Conservation (phyloP, 2,888 invertebrate genomes). For the Margaritifera margaritifera region DNA sequence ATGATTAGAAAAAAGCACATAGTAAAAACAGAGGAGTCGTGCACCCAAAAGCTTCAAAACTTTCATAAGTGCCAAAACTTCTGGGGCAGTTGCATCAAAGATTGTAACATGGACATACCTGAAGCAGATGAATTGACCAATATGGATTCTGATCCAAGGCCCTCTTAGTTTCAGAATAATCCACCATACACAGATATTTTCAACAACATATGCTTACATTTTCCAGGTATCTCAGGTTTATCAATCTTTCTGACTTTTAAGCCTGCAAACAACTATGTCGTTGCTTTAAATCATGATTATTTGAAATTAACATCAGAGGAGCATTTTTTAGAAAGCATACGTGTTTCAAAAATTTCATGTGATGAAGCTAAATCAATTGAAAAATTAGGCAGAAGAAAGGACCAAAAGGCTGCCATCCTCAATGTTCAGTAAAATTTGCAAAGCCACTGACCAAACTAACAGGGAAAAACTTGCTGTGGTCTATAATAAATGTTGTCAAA, state of each 20-base stretch:
- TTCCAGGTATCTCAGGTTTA: conserved; percentile 24
- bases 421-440: too few species aligned
- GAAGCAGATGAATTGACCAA: conserved; percentile 16
- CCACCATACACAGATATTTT: conserved; percentile 18
- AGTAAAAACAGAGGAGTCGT: conserved; percentile 25
- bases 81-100: conserved; percentile 24
- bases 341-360: conserved; percentile 15
- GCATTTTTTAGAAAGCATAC: conserved; percentile 19
- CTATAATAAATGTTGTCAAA: too few species aligned
- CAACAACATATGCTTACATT: conserved; percentile 27
- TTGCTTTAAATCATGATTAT: conserved; percentile 35
- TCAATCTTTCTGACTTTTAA: conserved; percentile 28
- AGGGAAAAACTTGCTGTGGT: too few species aligned
- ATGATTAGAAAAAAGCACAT: conserved; percentile 10
- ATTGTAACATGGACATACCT: conserved; percentile 11
- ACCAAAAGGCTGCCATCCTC: conserved; percentile 29
- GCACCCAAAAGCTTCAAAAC: conserved; percentile 31
- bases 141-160: conserved; percentile 29
- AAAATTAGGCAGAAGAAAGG: too few species aligned
- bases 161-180: conserved; percentile 12
- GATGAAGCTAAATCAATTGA: conserved; percentile 15
- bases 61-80: conserved; percentile 24
- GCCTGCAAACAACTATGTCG: conserved; percentile 32
- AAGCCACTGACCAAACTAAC: too few species aligned
- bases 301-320: conserved; percentile 19